These are phyloP conservation scores for Syngnathoides biaculeatus DNA, from an alignment of 2,113 vertebrate genomes.

Conservation along the genomic window DNA sequence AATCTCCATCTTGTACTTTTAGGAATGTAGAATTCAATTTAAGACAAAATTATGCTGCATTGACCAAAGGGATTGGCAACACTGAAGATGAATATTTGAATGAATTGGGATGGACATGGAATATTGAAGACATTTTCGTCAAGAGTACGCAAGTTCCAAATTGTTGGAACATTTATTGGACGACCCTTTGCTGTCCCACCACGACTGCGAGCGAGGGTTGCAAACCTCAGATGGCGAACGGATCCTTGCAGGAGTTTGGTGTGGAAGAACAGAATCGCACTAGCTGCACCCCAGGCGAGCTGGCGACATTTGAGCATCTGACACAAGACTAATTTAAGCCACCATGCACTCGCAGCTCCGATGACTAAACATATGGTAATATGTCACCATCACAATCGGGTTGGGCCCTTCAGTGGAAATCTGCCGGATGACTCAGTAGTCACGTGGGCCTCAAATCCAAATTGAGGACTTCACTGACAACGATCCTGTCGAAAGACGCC, in stretches of 20 bases:
- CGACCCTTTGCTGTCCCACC: no score
- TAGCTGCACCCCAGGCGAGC: conserved; percentile 1
- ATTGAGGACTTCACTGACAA: not conserved
- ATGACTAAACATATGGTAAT: conserved; percentile 30
- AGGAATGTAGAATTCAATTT: not conserved
- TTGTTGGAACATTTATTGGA: no score
- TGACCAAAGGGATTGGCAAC: no score
- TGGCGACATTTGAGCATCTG: conserved; percentile 47
- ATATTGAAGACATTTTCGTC: no score
- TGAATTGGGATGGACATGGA: no score
- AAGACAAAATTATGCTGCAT: not conserved
- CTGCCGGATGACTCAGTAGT: conserved; percentile 11
- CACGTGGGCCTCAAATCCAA: not conserved
- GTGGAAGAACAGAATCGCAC: not conserved
- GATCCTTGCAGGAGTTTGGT: no score
- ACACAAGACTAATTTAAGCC: conserved; percentile 54
- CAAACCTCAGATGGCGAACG: no score
- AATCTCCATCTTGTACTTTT: no score
- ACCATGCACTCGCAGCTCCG: conserved; percentile 5
- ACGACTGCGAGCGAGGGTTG: no score
- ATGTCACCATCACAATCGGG: conserved; percentile 8
- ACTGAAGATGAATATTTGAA: no score
- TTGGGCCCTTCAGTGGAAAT: conserved; percentile 25
- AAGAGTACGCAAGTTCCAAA: no score
- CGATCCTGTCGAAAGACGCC: not conserved